Evolutionary conservation across 2,888 invertebrate genomes (phyloP).

Genomic region (Tinea trinotella): DNA sequence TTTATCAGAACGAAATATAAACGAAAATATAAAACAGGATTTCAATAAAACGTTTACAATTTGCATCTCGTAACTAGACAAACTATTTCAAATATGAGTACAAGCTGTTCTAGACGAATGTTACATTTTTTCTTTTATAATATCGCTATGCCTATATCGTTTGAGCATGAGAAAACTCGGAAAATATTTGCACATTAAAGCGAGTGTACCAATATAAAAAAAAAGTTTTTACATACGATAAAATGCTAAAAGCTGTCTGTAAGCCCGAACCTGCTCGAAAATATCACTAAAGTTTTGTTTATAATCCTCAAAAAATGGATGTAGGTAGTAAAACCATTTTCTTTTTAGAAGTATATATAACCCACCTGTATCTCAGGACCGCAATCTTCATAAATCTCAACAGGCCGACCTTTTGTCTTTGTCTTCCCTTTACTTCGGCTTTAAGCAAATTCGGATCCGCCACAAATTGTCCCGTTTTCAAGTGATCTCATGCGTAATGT

Average conservation of each 20-base stretch:
- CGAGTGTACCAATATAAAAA: not conserved
- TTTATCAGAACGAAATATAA: no score
- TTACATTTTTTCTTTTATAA: no score
- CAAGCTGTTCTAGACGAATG: no score
- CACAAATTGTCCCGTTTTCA: slow-evolving; percentile 49
- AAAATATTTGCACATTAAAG: not conserved
- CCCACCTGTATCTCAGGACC: slow-evolving; percentile 29
- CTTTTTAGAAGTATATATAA: slow-evolving; percentile 3
- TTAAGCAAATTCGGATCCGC: slow-evolving; percentile 57
- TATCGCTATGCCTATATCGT: no score
- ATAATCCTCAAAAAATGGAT: not conserved
- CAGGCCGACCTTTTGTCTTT: slow-evolving; percentile 57
- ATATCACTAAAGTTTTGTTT: slow-evolving; percentile 1
- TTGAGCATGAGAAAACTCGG: no score
- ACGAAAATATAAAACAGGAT: no score
- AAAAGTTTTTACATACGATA: not conserved
- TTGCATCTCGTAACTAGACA: no score
- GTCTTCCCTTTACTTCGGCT: slow-evolving; percentile 45
- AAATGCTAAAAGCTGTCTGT: not conserved
- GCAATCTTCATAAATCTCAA: slow-evolving; percentile 61
- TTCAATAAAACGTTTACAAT: no score
- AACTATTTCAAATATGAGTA: no score
- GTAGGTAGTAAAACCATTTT: not conserved
- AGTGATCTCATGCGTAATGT: slow-evolving; percentile 24
- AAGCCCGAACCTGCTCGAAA: not conserved